Evolutionary conservation across 2,113 vertebrate species (phyloP).

Genomic region (Merops nubicus): DNA sequence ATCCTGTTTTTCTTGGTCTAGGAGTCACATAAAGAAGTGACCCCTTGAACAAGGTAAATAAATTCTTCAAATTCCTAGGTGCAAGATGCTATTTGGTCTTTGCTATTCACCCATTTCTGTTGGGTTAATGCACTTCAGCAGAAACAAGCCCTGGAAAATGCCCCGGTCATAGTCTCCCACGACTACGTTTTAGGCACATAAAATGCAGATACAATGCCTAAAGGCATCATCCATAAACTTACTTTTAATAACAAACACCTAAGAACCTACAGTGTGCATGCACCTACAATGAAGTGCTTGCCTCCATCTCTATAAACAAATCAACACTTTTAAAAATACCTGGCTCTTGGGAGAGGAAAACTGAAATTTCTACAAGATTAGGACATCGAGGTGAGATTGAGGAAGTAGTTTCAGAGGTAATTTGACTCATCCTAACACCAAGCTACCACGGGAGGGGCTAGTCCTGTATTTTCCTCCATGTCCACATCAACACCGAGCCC

Average conservation of each 20-base stretch:
- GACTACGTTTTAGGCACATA: neutral
- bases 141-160: neutral
- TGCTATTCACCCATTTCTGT: neutral
- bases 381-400: accelerated
- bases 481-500: neutral
- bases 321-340: neutral
- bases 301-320: neutral
- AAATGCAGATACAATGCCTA: neutral
- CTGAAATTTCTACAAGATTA: neutral
- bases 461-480: neutral
- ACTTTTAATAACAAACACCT: neutral
- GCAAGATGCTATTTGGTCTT: neutral
- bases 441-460: neutral
- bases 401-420: neutral
- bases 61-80: slow-evolving; percentile 15
- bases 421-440: neutral
- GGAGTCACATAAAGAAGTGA: slow-evolving; percentile 16
- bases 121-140: neutral
- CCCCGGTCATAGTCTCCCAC: neutral
- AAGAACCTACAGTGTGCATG: accelerated
- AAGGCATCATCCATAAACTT: neutral
- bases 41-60: slow-evolving; percentile 21
- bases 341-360: neutral
- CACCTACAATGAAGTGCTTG: neutral
- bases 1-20: slow-evolving; percentile 49